A percentile compares a stretch with the other conserved stretches of the same genome.
These are phyloP conservation scores for Alligator sinensis DNA, from an alignment of 2,113 vertebrate species.

Conservation along the genomic window DNA sequence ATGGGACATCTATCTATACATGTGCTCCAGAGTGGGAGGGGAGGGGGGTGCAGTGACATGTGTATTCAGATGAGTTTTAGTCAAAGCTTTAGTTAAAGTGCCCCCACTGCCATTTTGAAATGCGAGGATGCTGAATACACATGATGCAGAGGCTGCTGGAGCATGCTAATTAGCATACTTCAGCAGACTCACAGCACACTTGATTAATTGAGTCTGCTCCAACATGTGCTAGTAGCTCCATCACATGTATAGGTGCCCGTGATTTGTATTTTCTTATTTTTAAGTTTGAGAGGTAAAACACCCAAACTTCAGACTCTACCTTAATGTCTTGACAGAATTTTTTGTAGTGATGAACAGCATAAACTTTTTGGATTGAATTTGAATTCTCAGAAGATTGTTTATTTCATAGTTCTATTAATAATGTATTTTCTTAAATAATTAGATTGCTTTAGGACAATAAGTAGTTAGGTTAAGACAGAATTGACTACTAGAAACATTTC, in stretches of 20 bases:
- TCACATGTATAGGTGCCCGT: not conserved
- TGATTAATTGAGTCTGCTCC: too few relatives aligned
- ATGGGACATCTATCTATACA: too few relatives aligned
- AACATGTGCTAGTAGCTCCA: too few relatives aligned
- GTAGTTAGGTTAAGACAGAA: not conserved
- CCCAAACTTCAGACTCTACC: not conserved
- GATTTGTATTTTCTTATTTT: constrained; percentile 34
- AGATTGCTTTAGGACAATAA: constrained; percentile 20
- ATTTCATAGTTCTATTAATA: constrained; percentile 30
- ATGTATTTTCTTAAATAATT: constrained; percentile 50
- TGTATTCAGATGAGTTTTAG: too few relatives aligned
- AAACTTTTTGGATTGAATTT: constrained; percentile 32
- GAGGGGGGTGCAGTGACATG: too few relatives aligned
- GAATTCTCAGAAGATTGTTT: constrained; percentile 50
- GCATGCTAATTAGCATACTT: too few relatives aligned
- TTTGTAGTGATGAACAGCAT: not conserved
- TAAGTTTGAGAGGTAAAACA: constrained; percentile 23
- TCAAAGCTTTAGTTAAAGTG: too few relatives aligned
- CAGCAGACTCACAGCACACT: too few relatives aligned
- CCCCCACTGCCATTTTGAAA: too few relatives aligned
- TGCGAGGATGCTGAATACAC: too few relatives aligned
- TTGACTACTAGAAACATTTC: constrained; percentile 46
- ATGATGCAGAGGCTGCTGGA: too few relatives aligned
- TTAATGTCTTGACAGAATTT: constrained; percentile 15
- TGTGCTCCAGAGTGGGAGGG: too few relatives aligned